These are phyloP conservation scores for Pangasius sanitwongsei DNA, from an alignment of 2,797 vertebrate species.

Conservation along the genomic window DNA sequence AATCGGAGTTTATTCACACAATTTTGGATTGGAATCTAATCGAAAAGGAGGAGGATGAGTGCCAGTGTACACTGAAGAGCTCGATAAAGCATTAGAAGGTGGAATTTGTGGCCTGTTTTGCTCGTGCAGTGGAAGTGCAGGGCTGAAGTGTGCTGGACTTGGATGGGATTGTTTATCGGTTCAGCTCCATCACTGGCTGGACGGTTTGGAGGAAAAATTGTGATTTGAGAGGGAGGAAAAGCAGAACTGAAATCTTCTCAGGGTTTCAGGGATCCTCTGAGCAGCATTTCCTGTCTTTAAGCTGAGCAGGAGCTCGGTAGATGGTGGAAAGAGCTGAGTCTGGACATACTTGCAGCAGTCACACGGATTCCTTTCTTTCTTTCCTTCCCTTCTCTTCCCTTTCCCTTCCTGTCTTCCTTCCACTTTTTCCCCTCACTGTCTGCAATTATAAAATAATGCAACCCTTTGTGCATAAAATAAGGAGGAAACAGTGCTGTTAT, in stretches of 20 bases:
- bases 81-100: background rate
- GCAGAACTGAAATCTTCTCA: background rate
- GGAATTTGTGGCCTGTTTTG: slow-evolving; percentile 5
- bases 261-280: background rate
- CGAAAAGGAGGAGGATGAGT: slow-evolving; percentile 16
- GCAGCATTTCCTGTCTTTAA: background rate
- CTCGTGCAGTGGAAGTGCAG: slow-evolving; percentile 26
- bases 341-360: background rate
- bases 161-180: slow-evolving; percentile 23
- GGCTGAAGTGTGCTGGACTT: slow-evolving; percentile 16
- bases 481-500: slow-evolving; percentile 36
- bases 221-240: background rate
- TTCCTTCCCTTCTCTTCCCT: background rate
- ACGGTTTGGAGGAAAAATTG: background rate
- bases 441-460: background rate
- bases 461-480: slow-evolving; percentile 31
- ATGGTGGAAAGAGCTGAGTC: background rate
- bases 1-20: slow-evolving; percentile 23
- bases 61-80: background rate
- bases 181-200: background rate
- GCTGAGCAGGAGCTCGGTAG: slow-evolving; percentile 8
- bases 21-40: slow-evolving; percentile 34
- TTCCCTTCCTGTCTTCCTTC: background rate
- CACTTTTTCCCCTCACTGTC: background rate
- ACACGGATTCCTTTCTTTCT: background rate